Conservation (phyloP, 2,113 vertebrate genomes). For the Tragelaphus scriptus region DNA sequence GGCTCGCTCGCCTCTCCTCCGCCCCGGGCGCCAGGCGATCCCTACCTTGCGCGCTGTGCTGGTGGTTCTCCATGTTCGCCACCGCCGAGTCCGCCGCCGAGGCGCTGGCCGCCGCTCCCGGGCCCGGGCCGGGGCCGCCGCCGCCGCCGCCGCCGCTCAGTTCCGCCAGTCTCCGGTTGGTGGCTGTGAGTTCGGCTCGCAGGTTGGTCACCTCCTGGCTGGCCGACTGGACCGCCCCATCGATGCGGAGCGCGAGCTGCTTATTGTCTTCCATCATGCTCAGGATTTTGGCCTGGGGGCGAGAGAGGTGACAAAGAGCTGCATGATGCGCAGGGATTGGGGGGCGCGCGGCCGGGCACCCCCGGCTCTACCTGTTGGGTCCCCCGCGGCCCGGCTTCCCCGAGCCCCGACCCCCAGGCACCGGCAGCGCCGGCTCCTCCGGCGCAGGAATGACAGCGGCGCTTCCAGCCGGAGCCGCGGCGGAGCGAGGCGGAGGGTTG, state of each 20-base stretch:
- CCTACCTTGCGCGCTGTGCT: conserved; percentile 86
- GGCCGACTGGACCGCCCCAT: conserved; percentile 93
- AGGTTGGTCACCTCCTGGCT: conserved; percentile 93
- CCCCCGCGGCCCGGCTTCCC: conserved; percentile 51
- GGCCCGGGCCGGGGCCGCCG: conserved; percentile 57
- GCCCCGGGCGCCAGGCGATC: not conserved
- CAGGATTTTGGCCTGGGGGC: conserved; percentile 91
- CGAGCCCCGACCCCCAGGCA: conserved; percentile 67
- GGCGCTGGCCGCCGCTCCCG: conserved; percentile 42
- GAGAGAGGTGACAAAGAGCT: conserved; percentile 87
- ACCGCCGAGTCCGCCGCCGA: conserved; percentile 43
- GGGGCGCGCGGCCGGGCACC: conserved; percentile 50
- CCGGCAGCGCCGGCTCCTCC: conserved; percentile 69
- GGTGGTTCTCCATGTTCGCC: conserved; percentile 84
- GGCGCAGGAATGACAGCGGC: conserved; percentile 71
- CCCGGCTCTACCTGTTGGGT: conserved; percentile 71
- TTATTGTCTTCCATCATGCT: conserved; percentile 97
- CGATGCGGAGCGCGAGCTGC: conserved; percentile 90
- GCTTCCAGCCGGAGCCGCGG: conserved; percentile 65
- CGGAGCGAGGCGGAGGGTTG: conserved; percentile 61
- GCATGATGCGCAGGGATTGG: conserved; percentile 84
- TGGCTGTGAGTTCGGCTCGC: conserved; percentile 90
- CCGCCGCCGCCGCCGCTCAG: conserved; percentile 78
- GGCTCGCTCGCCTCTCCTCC: not conserved
- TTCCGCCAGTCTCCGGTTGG: conserved; percentile 90